Evolutionary conservation across 1,140 invertebrate genomes (phyloP).

Genomic region (Andrena cerasifolii): DNA sequence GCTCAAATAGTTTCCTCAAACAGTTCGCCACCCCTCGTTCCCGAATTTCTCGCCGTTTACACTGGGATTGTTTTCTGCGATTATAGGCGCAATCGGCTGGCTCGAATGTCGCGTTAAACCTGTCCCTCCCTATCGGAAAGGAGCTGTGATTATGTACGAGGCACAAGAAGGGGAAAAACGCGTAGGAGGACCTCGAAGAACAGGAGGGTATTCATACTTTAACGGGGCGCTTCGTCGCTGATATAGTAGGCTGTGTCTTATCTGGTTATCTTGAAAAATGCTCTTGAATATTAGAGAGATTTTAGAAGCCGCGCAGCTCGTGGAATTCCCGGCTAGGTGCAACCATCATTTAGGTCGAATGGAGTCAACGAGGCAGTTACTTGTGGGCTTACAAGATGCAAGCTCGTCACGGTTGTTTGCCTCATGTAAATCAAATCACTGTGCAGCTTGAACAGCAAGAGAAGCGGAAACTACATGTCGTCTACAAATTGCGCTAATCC

Average conservation of each 20-base stretch:
- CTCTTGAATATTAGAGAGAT: conserved; percentile 43
- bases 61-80: not conserved
- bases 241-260: conserved; percentile 58
- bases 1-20: not conserved
- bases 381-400: conserved; percentile 24
- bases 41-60: not conserved
- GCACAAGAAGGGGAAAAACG: not conserved
- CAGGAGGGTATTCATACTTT: conserved; percentile 8
- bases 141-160: conserved; percentile 14
- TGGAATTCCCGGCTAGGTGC: not conserved
- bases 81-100: not conserved
- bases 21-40: not conserved
- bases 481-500: conserved; percentile 28
- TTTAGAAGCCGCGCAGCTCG: not conserved
- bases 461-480: not conserved
- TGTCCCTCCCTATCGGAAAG: too few species aligned
- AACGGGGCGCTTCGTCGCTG: conserved; percentile 17
- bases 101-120: too few species aligned
- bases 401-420: conserved; percentile 30
- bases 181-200: not conserved
- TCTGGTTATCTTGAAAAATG: conserved; percentile 57
- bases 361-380: conserved; percentile 34
- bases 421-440: conserved; percentile 37
- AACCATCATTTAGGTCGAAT: conserved; percentile 17
- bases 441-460: not conserved